phyloP scores from a whole-genome alignment of 2,888 invertebrate species.

The Antheraea yamamai region DNA sequence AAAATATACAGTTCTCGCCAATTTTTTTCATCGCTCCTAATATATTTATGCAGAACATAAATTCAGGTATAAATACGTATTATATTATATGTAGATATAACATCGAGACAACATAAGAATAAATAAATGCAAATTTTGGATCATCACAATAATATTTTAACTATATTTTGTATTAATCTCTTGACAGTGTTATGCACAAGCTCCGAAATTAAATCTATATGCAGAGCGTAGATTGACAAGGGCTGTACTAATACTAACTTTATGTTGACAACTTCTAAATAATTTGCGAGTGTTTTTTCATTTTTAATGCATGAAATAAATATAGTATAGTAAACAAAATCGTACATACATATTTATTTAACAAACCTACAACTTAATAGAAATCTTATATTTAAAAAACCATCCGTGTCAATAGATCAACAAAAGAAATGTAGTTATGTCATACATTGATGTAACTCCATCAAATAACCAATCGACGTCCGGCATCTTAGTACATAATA shows the following conservation, averaged over 20 bases:
- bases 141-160: no score
- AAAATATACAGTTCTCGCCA: no score
- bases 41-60: no score
- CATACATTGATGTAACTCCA: conserved; percentile 32
- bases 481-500: neutral
- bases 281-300: neutral
- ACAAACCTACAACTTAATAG: neutral
- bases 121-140: no score
- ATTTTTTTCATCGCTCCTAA: no score
- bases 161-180: no score
- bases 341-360: neutral
- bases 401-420: conserved; percentile 33
- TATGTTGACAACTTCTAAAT: neutral
- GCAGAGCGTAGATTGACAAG: no score
- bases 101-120: no score
- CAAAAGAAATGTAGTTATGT: conserved; percentile 38
- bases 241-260: neutral
- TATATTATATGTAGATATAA: no score
- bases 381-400: neutral
- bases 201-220: no score
- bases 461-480: conserved; percentile 29
- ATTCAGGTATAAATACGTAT: no score
- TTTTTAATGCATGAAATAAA: neutral
- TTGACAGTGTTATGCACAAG: no score
- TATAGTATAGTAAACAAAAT: neutral